A percentile compares a stretch with the other conserved stretches of the same genome.
Conservation (phyloP, 2,888 invertebrate genomes). For the Sussaba pulchella region DNA sequence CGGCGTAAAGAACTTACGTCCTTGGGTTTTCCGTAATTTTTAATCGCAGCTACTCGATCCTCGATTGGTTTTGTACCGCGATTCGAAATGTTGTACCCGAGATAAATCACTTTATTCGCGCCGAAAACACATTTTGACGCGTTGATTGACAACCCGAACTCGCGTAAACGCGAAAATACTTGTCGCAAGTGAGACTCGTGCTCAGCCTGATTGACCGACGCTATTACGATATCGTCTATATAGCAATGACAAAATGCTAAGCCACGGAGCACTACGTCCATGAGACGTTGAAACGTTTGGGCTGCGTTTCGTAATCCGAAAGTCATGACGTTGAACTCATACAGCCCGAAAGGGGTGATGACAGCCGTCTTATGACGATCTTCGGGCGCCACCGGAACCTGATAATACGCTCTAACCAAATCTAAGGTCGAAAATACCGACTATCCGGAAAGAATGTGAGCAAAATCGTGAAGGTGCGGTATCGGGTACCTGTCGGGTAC, state of each 20-base stretch:
- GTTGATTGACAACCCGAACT: constrained; percentile 39
- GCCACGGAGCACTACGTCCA: constrained; percentile 27
- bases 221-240: constrained; percentile 44
- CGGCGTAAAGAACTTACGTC: constrained; percentile 34
- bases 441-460: background rate
- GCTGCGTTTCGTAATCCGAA: constrained; percentile 71
- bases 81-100: constrained; percentile 2
- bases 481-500: constrained; percentile 74
- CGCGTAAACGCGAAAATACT: constrained; percentile 14
- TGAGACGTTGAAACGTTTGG: constrained; percentile 58
- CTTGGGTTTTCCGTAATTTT: constrained; percentile 11
- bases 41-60: constrained; percentile 16
- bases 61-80: constrained; percentile 27
- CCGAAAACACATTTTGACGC: constrained; percentile 30
- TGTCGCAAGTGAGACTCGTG: constrained; percentile 26
- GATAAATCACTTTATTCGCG: constrained; percentile 5
- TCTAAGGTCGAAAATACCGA: constrained; percentile 34
- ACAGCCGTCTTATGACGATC: constrained; percentile 75
- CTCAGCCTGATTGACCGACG: background rate
- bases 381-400: constrained; percentile 62
- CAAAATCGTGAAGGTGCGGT: constrained; percentile 10
- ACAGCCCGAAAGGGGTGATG: constrained; percentile 75
- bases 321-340: constrained; percentile 62
- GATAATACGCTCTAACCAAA: constrained; percentile 54
- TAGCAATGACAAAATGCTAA: constrained; percentile 21